Evolutionary conservation across 2,113 vertebrate genomes (phyloP).

Genomic region (Silurus glanis): DNA sequence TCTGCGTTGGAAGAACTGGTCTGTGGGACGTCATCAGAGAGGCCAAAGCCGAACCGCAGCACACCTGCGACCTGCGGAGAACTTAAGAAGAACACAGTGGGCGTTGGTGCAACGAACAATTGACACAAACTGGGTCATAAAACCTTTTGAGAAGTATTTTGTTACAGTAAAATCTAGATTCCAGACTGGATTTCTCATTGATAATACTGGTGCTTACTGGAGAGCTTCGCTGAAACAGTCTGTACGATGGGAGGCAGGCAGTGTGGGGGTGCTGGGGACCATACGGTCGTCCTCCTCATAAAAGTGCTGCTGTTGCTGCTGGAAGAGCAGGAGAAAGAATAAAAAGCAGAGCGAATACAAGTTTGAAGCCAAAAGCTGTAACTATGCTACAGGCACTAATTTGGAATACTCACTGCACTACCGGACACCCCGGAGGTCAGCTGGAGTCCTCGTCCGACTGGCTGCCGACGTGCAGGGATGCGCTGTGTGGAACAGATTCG

Average conservation of each 20-base stretch:
- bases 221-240: constrained; percentile 92
- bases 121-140: background rate
- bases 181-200: background rate
- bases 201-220: constrained; percentile 79
- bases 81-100: constrained; percentile 64
- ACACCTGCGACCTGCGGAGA: constrained; percentile 93
- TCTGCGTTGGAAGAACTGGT: constrained; percentile 91
- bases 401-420: constrained; percentile 75
- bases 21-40: constrained; percentile 87
- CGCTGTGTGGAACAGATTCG: constrained; percentile 52
- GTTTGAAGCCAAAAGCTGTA: background rate
- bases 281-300: constrained; percentile 95
- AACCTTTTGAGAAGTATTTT: background rate
- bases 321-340: constrained; percentile 38
- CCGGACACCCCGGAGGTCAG: constrained; percentile 80
- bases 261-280: constrained; percentile 92
- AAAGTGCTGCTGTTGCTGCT: constrained; percentile 80
- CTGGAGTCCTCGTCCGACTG: constrained; percentile 83
- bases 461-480: constrained; percentile 78
- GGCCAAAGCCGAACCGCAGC: constrained; percentile 86
- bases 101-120: background rate
- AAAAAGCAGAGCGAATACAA: background rate
- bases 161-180: background rate
- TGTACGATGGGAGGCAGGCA: constrained; percentile 86
- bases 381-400: background rate